Conservation (phyloP, 2,888 invertebrate genomes). For the Synanthedon vespiformis region DNA sequence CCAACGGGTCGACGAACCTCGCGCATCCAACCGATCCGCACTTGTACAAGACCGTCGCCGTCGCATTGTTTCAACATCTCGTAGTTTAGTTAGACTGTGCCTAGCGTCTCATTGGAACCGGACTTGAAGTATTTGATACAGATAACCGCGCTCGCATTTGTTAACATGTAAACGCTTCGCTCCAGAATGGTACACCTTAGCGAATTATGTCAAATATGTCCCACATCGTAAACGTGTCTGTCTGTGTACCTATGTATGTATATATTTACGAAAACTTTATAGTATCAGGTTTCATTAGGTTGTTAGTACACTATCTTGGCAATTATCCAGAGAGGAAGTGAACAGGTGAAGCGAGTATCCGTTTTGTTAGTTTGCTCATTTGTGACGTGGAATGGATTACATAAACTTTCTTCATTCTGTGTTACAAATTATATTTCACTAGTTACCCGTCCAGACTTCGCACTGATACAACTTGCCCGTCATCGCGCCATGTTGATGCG, state of each 20-base stretch:
- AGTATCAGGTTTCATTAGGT: neutral
- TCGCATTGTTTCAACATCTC: conserved; percentile 57
- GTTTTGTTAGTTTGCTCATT: conserved; percentile 13
- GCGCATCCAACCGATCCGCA: conserved; percentile 64
- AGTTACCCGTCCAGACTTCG: neutral
- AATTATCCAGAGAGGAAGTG: conserved; percentile 58
- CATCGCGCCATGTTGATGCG: too few relatives aligned
- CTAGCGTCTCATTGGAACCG: conserved; percentile 27
- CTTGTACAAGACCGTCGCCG: conserved; percentile 56
- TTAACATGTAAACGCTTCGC: neutral
- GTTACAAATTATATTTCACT: too few relatives aligned
- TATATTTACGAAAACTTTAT: neutral
- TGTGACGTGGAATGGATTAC: neutral
- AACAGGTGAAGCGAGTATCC: conserved; percentile 61
- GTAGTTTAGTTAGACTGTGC: conserved; percentile 23
- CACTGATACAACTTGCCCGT: neutral
- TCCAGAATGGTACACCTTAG: neutral
- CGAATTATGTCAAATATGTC: neutral
- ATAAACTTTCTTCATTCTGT: too few relatives aligned
- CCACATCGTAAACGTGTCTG: neutral
- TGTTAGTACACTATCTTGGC: conserved; percentile 24
- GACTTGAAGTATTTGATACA: conserved; percentile 8
- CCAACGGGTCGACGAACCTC: conserved; percentile 48
- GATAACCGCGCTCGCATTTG: neutral
- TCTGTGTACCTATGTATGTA: neutral